Conservation (phyloP, 1,140 invertebrate species). For the Macrotrachela quadricornifera region DNA sequence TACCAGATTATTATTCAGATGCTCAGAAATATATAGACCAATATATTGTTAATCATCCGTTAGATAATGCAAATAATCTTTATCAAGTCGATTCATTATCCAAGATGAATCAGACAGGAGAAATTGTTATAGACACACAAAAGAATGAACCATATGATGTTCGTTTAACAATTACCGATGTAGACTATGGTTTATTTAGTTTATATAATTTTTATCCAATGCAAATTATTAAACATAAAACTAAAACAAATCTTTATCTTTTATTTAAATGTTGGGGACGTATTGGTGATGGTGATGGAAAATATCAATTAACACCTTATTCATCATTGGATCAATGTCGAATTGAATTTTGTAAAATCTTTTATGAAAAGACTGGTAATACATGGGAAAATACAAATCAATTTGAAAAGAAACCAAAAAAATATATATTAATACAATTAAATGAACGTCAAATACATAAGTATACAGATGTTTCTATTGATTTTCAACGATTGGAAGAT, state of each 20-base stretch:
- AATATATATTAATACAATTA: slow-evolving; percentile 30
- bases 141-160: slow-evolving; percentile 23
- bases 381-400: slow-evolving; percentile 24
- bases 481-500: not conserved
- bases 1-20: too few species aligned
- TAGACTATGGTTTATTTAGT: slow-evolving; percentile 27
- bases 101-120: too few species aligned
- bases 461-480: not conserved
- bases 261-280: slow-evolving; percentile 37
- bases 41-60: too few species aligned
- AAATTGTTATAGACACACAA: too few species aligned
- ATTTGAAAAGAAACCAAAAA: slow-evolving; percentile 23
- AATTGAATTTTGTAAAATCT: slow-evolving; percentile 36
- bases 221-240: slow-evolving; percentile 31
- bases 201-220: slow-evolving; percentile 38
- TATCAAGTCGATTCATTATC: too few species aligned
- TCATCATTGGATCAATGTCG: slow-evolving; percentile 25
- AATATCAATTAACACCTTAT: slow-evolving; percentile 36
- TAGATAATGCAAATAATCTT: too few species aligned
- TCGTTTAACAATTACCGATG: slow-evolving; percentile 33
- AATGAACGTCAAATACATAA: slow-evolving; percentile 8
- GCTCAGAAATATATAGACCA: too few species aligned
- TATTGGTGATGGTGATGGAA: slow-evolving; percentile 29
- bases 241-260: slow-evolving; percentile 30
- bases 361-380: slow-evolving; percentile 35